Evolutionary conservation across 2,113 vertebrate genomes (phyloP), one percentile per base, ranked within the genome.

Genomic region (Osmerus mordax): DNA sequence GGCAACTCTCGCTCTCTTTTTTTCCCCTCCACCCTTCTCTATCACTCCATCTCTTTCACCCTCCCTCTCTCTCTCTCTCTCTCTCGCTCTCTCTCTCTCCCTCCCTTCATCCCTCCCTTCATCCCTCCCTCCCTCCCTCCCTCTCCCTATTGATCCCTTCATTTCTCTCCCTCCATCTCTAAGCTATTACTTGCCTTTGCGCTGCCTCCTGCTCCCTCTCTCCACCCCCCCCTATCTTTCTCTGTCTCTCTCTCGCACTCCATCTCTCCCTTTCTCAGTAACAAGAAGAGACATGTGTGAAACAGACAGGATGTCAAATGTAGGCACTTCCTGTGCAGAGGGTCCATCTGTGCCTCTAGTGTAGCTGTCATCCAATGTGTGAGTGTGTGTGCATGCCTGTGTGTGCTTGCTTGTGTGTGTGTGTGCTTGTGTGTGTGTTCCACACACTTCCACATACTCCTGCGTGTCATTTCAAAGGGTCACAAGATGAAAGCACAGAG

Each of bases 281-380:
- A 81, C 83, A 3, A 67, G 79, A 76, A 85, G 59, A 78, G 82
- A 53, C 76, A 81, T 72, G 87, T 87, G 87, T 83, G 78, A 67
- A 81, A 69, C 75, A 84, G 78, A 80, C 82, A 58, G 83, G 75
- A 87, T 70, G 70, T 71, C 65, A 54, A 71, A 47, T 47, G 41
- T 47, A 47, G 41, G 60, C 70, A 67, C 82, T 32, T 85, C 81
- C 81, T 84, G 82, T 75, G 69, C 0, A 69, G 36, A 18, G 4
- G 71, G 67, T 74, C 89, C 87, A 85, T 89, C 86, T 87, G 88
- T 14, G 25, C 65, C 65, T 69, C 1, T 13, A 78, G 75, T n/a
- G 51, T 54, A 18, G 56, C 54, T 69, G 32, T 60, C 11, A 51
- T 69, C 56, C 68, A 29, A 1, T 63, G 52, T 19, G 36, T 59